These are phyloP conservation scores for Platichthys flesus DNA, from an alignment of 2,113 vertebrate genomes.

Conservation along the genomic window DNA sequence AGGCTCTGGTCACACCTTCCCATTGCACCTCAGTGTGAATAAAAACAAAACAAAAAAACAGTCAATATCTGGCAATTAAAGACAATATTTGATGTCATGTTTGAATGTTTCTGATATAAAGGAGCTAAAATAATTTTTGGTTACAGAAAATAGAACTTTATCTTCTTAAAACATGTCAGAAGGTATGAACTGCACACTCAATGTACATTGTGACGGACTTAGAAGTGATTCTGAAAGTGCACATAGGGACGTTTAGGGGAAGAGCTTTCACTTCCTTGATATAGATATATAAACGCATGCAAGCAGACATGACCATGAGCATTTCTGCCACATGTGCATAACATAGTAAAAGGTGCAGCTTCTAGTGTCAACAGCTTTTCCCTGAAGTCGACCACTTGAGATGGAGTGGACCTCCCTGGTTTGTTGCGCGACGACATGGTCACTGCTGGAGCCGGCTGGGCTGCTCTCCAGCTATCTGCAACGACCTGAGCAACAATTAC, in stretches of 20 bases:
- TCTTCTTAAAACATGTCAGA: too few relatives aligned
- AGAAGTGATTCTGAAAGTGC: slow-evolving; percentile 31
- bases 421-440: neutral
- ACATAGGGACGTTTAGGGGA: slow-evolving; percentile 25
- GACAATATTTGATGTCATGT: too few relatives aligned
- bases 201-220: neutral
- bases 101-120: too few relatives aligned
- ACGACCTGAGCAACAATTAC: slow-evolving; percentile 31
- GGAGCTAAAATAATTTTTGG: too few relatives aligned
- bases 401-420: slow-evolving; percentile 10
- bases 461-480: slow-evolving; percentile 44
- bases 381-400: neutral
- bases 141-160: neutral
- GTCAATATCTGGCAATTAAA: too few relatives aligned
- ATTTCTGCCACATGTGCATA: slow-evolving; percentile 5
- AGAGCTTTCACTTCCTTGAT: slow-evolving; percentile 13
- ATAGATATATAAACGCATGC: too few relatives aligned
- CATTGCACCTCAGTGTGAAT: too few relatives aligned
- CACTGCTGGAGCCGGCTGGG: slow-evolving; percentile 11
- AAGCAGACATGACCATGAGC: neutral
- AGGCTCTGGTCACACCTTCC: too few relatives aligned
- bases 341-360: too few relatives aligned
- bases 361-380: neutral
- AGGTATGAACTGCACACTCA: too few relatives aligned
- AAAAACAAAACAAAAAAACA: too few relatives aligned